phyloP scores from a whole-genome alignment of 2,888 invertebrate species.

The Callyntrura guangdongensis region DNA sequence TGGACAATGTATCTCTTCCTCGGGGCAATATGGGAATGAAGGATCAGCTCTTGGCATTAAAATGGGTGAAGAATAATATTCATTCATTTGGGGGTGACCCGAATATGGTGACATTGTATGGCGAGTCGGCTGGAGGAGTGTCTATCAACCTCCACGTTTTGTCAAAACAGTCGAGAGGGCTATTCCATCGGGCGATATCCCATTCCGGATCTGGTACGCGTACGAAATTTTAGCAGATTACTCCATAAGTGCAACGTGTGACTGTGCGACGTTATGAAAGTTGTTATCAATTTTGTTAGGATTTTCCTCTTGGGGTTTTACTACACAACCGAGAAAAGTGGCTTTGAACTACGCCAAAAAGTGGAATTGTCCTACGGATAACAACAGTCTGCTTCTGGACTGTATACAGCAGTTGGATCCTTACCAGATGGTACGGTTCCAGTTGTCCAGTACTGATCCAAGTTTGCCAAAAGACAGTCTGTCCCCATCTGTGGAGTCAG shows the following conservation, averaged over 20 bases:
- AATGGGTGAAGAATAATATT: conserved; percentile 75
- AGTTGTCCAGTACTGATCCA: conserved; percentile 1
- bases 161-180: conserved; percentile 4
- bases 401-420: conserved; percentile 14
- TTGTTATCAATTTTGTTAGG: too few species aligned
- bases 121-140: conserved; percentile 36
- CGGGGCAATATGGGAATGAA: conserved; percentile 56
- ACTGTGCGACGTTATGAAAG: too few species aligned
- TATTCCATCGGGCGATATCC: conserved; percentile 61
- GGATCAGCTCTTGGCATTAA: conserved; percentile 58
- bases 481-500: conserved; percentile 2
- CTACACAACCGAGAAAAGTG: neutral
- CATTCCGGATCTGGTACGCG: too few species aligned
- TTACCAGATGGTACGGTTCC: neutral
- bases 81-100: conserved; percentile 56
- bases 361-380: neutral
- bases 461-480: neutral
- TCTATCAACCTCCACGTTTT: conserved; percentile 45
- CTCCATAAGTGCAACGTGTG: too few species aligned
- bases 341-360: neutral
- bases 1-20: conserved; percentile 20
- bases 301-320: conserved; percentile 31
- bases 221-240: too few species aligned
- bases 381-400: neutral
- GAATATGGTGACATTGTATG: neutral